Evolutionary conservation across 2,797 vertebrate genomes (phyloP), one percentile per base, ranked within the genome.

Genomic region (Gymnoscopelus microlampas): DNA sequence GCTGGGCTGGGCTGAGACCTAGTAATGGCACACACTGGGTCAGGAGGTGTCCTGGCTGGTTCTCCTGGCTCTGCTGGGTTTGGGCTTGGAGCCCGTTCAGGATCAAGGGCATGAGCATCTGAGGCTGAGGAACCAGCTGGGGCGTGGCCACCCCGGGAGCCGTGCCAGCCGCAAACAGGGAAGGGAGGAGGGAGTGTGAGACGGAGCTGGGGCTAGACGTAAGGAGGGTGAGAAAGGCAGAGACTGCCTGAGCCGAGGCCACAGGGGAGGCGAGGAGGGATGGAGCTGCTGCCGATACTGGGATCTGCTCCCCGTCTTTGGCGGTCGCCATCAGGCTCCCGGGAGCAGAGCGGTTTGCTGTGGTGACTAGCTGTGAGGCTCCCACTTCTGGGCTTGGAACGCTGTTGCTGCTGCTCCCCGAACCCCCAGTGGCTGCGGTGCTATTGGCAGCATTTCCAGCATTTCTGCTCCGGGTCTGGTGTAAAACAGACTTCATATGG

Each of bases 401-500:
- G 64, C 74, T 85, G 73, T 76, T 72, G 62, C 56, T 71, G 77
- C 80, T 79, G 47, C 82, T 70, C 82, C 81, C 91, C 24, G 72
- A 71, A 68, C 53, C 77, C 51, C 83, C 77, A 62, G 81, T 32
- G 39, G 86, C 79, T 19, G 69, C 77, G 50, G 91, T 58, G 35
- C 64, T 88, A 74, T 85, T 88, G 70, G 88, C 79, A 63, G 84
- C 83, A 54, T 93, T 95, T 78, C 96, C 79, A 63, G 84, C 83
- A 54, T 93, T 95, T 78, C 96, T 93, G 64, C 95, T 95, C 67
- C 96, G 95, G 35, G 95, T 96, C 89, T 96, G 96, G 85, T 97
- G 96, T 85, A 97, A 89, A 48, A 98, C 96, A 5, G 96, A 94
- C 74, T 94, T 94, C 87, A 95, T 91, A 90, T 95, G 94, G 89